These are phyloP conservation scores for Brachycybe producta DNA, from an alignment of 2,888 invertebrate species.

Conservation along the genomic window DNA sequence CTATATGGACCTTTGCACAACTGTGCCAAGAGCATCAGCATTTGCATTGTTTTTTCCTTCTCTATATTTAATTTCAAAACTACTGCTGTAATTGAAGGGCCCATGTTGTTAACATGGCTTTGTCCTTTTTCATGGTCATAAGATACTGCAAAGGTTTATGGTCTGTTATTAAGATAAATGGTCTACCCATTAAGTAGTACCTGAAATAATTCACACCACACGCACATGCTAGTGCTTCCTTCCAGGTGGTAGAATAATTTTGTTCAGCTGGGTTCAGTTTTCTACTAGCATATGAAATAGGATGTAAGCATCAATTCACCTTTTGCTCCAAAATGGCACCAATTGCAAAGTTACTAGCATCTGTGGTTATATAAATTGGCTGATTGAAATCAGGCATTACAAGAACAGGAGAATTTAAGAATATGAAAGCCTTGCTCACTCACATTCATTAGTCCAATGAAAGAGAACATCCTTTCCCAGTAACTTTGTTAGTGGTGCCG, in stretches of 20 bases:
- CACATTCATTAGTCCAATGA: background rate
- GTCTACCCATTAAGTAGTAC: too few species aligned
- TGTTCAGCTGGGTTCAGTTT: slow-evolving; percentile 2
- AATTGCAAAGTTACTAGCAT: slow-evolving; percentile 4
- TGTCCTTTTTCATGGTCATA: too few species aligned
- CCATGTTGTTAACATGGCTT: too few species aligned
- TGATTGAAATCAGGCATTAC: background rate
- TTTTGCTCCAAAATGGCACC: slow-evolving; percentile 4
- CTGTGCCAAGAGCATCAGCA: too few species aligned
- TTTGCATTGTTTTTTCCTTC: too few species aligned
- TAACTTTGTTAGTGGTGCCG: slow-evolving; percentile 2
- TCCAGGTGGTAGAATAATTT: slow-evolving; percentile 7
- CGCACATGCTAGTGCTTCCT: slow-evolving; percentile 2
- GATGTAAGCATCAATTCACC: background rate
- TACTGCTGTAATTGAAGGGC: too few species aligned
- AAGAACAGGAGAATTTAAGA: slow-evolving; percentile 1
- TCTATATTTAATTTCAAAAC: too few species aligned
- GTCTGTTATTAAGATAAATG: too few species aligned
- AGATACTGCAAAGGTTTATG: too few species aligned
- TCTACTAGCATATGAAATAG: slow-evolving; percentile 5
- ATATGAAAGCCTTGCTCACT: background rate
- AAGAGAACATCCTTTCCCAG: background rate
- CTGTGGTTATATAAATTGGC: slow-evolving; percentile 1
- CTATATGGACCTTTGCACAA: too few species aligned
- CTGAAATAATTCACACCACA: slow-evolving; percentile 3